Conservation (phyloP, 2,113 vertebrate genomes). For the Alectura lathami region DNA sequence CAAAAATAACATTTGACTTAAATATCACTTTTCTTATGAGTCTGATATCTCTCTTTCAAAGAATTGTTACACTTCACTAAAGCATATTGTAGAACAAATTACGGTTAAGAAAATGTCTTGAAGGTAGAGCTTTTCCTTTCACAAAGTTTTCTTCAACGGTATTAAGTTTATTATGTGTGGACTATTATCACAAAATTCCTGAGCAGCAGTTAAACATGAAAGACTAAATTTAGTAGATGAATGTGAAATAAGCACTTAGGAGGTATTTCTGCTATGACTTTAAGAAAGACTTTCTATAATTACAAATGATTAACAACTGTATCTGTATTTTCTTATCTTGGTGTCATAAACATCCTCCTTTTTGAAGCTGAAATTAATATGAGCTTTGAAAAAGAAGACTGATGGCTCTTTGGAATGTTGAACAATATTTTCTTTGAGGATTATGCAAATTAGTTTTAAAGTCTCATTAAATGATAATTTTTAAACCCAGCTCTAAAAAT, state of each 20-base stretch:
- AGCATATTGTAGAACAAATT: neutral
- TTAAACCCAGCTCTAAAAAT: conserved; percentile 56
- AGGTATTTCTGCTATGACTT: conserved; percentile 25
- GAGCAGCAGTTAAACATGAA: conserved; percentile 4
- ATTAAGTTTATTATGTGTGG: neutral
- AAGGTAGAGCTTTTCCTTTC: neutral
- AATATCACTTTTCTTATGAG: neutral
- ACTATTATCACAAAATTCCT: neutral
- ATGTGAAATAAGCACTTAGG: neutral
- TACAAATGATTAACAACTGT: conserved; percentile 54
- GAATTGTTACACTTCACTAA: neutral
- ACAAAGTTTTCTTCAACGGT: neutral
- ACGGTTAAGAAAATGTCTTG: neutral
- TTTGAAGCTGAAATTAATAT: conserved; percentile 64
- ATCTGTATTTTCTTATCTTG: conserved; percentile 63
- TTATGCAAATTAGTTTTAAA: conserved; percentile 72
- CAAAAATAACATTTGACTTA: neutral
- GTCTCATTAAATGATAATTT: conserved; percentile 75
- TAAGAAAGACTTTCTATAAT: conserved; percentile 48
- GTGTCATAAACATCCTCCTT: conserved; percentile 56
- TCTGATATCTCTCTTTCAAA: neutral
- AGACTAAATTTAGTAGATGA: neutral
- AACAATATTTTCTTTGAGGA: conserved; percentile 69
- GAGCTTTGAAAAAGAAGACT: conserved; percentile 52
- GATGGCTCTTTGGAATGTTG: conserved; percentile 51